A percentile compares a stretch with the other conserved stretches of the same genome.
Evolutionary conservation across 2,888 invertebrate genomes (phyloP).

Genomic region (Elegia similella): DNA sequence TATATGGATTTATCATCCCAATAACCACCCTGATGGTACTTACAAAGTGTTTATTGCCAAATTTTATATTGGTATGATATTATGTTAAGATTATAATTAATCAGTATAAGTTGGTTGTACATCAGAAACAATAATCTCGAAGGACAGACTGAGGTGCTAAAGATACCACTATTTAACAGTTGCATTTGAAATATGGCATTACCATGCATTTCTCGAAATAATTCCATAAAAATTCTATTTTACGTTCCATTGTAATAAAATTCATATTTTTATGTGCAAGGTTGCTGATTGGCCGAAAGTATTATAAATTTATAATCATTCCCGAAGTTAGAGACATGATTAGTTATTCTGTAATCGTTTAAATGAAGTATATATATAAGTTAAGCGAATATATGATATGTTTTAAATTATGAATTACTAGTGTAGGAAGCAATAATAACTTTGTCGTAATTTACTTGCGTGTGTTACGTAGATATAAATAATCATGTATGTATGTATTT

Average conservation of each 20-base stretch:
- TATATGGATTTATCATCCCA: not conserved
- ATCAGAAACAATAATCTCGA: conserved; percentile 53
- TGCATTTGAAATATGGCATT: conserved; percentile 40
- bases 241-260: not conserved
- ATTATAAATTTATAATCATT: conserved; percentile 33
- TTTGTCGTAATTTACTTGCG: conserved; percentile 25
- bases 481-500: conserved; percentile 68
- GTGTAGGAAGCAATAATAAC: conserved; percentile 18
- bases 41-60: conserved; percentile 12
- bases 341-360: conserved; percentile 29
- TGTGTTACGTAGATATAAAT: conserved; percentile 45
- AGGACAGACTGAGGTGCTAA: conserved; percentile 59
- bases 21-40: conserved; percentile 4
- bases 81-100: conserved; percentile 18
- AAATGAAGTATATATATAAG: conserved; percentile 48
- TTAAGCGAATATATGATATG: conserved; percentile 42
- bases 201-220: conserved; percentile 28
- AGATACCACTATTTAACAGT: conserved; percentile 34
- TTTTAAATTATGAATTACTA: conserved; percentile 49
- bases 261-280: not conserved
- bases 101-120: conserved; percentile 37
- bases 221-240: conserved; percentile 23
- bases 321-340: conserved; percentile 34
- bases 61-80: conserved; percentile 25
- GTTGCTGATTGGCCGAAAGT: conserved; percentile 28